These are phyloP conservation scores for Nettapus auritus DNA, from an alignment of 2,113 vertebrate species.

Conservation along the genomic window DNA sequence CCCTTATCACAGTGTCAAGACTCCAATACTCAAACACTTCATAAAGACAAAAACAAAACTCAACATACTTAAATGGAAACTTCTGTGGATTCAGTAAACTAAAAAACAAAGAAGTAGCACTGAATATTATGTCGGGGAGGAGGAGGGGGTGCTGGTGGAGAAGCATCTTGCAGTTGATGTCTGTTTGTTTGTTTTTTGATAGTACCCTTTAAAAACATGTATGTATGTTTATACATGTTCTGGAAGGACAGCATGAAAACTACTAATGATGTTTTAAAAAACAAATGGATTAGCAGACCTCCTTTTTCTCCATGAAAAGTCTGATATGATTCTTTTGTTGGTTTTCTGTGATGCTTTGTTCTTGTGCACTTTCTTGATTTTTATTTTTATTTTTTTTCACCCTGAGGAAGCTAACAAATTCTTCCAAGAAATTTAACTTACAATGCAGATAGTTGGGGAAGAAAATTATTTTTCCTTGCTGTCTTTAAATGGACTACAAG, in stretches of 20 bases:
- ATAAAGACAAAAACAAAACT: slow-evolving; percentile 6
- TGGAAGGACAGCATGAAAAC: not conserved
- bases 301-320: not conserved
- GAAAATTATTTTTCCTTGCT: not conserved
- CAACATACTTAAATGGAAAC: not conserved
- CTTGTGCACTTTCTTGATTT: not conserved
- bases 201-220: not conserved
- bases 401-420: not conserved
- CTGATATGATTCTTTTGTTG: not conserved
- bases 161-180: not conserved
- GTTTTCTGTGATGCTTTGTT: not conserved
- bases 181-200: not conserved
- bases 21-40: not conserved
- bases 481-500: not conserved
- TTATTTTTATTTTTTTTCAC: not conserved
- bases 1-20: not conserved
- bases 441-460: not conserved
- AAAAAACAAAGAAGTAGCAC: not conserved
- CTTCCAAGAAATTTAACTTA: not conserved
- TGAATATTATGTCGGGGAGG: not conserved
- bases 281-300: not conserved
- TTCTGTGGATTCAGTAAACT: too few species aligned
- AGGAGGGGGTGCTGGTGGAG: not conserved
- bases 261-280: not conserved
- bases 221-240: not conserved